Evolutionary conservation across 2,888 invertebrate genomes (phyloP).

Genomic region (Choreutis nemorana): DNA sequence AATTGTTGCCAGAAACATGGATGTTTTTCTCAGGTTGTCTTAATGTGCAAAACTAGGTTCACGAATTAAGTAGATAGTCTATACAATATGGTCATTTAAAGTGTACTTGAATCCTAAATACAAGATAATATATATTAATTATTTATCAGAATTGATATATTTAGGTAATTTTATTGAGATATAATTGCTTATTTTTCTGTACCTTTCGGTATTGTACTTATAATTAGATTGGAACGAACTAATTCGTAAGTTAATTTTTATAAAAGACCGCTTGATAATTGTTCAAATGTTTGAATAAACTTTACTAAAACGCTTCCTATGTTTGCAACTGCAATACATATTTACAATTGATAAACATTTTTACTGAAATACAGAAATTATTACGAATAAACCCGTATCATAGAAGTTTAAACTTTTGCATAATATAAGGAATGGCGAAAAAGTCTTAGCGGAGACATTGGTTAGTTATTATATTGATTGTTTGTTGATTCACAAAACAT

Average conservation of each 20-base stretch:
- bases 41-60: too few species aligned
- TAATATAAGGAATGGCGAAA: conserved; percentile 37
- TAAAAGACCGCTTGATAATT: conserved; percentile 8
- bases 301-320: conserved; percentile 18
- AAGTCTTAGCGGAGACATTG: too few species aligned
- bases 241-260: conserved; percentile 16
- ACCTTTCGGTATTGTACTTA: conserved; percentile 41
- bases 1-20: too few species aligned
- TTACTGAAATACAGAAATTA: conserved; percentile 3
- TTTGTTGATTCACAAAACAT: too few species aligned
- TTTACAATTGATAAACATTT: conserved; percentile 6
- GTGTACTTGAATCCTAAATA: conserved; percentile 35
- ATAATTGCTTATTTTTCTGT: conserved; percentile 48
- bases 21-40: too few species aligned
- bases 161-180: conserved; percentile 30
- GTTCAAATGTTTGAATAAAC: conserved; percentile 15
- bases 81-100: conserved; percentile 17
- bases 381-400: too few species aligned
- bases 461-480: too few species aligned
- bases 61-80: too few species aligned
- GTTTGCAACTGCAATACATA: conserved; percentile 15
- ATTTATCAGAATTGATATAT: conserved; percentile 35
- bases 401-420: too few species aligned
- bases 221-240: conserved; percentile 25
- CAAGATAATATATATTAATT: too few species aligned